Conservation (phyloP, 2,888 invertebrate genomes). For the Teleogryllus oceanicus region DNA sequence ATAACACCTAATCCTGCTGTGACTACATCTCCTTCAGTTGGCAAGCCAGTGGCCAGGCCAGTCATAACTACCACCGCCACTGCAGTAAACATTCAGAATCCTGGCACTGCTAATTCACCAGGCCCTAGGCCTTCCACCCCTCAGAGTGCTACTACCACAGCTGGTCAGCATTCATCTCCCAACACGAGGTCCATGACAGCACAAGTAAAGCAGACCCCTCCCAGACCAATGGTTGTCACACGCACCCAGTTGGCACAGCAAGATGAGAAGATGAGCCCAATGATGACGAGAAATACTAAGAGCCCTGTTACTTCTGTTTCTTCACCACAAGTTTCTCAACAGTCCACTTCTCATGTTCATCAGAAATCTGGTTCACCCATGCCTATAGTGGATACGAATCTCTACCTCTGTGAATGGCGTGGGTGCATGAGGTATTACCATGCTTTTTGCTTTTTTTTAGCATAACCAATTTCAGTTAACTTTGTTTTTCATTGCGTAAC, state of each 20-base stretch:
- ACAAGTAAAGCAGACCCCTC: constrained; percentile 19
- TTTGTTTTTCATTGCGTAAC: constrained; percentile 3
- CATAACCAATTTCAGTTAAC: not conserved
- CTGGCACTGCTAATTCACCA: not conserved
- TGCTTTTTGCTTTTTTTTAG: constrained; percentile 12
- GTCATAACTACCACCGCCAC: constrained; percentile 28
- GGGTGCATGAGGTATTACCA: constrained; percentile 66
- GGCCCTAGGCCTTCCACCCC: not conserved
- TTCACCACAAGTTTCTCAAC: not conserved
- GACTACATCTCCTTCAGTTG: constrained; percentile 24
- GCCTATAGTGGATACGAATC: constrained; percentile 19
- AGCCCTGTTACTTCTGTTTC: not conserved
- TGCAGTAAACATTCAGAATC: constrained; percentile 23
- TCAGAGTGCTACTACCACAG: not conserved
- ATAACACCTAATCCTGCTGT: constrained; percentile 25
- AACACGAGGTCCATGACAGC: constrained; percentile 6
- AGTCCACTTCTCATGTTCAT: not conserved
- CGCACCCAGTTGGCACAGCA: constrained; percentile 5
- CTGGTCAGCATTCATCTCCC: not conserved
- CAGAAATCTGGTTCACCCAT: not conserved
- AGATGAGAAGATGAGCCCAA: not conserved
- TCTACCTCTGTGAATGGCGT: constrained; percentile 82
- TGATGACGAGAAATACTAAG: not conserved
- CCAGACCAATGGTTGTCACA: constrained; percentile 28
- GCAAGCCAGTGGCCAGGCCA: constrained; percentile 25